phyloP scores from a whole-genome alignment of 1,140 invertebrate genomes.

The Habropoda laboriosa region DNA sequence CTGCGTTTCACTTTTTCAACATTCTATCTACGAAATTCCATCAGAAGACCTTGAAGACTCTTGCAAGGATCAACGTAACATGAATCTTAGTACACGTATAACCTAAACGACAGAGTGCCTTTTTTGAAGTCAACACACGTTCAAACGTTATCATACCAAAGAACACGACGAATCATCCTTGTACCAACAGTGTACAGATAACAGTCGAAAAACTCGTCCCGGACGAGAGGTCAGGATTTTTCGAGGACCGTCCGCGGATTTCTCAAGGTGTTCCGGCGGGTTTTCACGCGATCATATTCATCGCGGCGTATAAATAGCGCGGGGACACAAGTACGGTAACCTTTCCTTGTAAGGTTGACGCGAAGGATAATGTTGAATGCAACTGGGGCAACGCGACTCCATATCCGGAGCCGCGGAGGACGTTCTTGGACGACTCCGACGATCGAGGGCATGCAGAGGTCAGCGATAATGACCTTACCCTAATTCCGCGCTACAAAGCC shows the following conservation, averaged over 20 bases:
- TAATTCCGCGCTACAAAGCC: slow-evolving; percentile 61
- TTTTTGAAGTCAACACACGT: not conserved
- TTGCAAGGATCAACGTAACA: not conserved
- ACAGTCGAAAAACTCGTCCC: not conserved
- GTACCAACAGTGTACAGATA: not conserved
- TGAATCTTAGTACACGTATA: not conserved
- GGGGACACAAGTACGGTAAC: slow-evolving; percentile 28
- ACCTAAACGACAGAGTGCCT: not conserved
- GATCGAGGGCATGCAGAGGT: slow-evolving; percentile 67
- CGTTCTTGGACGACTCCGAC: slow-evolving; percentile 57
- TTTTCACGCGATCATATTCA: slow-evolving; percentile 57
- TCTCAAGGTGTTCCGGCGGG: slow-evolving; percentile 29
- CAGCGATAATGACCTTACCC: slow-evolving; percentile 74
- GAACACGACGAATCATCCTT: not conserved
- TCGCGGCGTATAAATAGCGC: slow-evolving; percentile 57
- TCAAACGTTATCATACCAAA: not conserved
- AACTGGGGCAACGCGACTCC: slow-evolving; percentile 74
- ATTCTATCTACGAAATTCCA: not conserved
- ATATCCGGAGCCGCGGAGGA: slow-evolving; percentile 72
- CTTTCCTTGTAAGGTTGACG: slow-evolving; percentile 71
- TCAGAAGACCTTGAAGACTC: no score
- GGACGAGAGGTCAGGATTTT: slow-evolving; percentile 5
- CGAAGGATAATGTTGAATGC: slow-evolving; percentile 73
- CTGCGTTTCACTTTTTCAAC: not conserved
- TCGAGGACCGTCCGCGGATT: not conserved